Evolutionary conservation across 1,140 invertebrate species (phyloP), one percentile per base, ranked within the genome.

Genomic region (Papilio dardanus): DNA sequence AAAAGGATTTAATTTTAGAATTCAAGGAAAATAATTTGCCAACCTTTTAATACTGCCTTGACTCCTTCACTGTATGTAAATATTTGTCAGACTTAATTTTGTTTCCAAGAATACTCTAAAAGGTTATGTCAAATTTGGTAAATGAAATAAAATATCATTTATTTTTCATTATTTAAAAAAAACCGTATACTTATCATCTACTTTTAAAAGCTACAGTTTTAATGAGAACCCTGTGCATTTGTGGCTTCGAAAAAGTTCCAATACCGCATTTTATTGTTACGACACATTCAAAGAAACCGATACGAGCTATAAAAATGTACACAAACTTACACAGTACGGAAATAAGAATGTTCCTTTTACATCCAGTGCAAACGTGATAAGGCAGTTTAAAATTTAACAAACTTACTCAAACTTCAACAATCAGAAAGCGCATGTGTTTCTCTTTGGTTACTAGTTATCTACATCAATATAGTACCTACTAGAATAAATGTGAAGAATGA

Each of bases 231-330:
- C n/a, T 46, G 16, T 46, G n/a, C 42, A 46, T 19, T 46, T 4
- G 42, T 19, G n/a, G 42, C 42, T 16, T 19, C 16, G 42, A 46
- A 46, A 46, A 46, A 46, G 42, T 46, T 46, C 42, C 42, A 16
- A 46, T 46, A 46, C 16, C 42, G 42, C 42, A 46, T n/a, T 46
- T 46, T 46, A 46, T 46, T 46, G 42, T 46, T 46, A 46, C 42
- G 42, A 46, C 42, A 46, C 42, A 46, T 46, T 37, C 42, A 46
- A 46, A 46, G 42, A 46, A 46, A 46, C 42, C 42, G 42, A 46
- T 46, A 46, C 42, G 42, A 19, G 42, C 42, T 46, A 46, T 19
- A 46, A 46, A 46, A 46, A 19, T 46, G 42, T 46, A n/a, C 42
- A 46, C 42, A 46, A 46, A 46, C 42, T 46, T 46, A 46, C 42